Conservation (phyloP, 2,113 vertebrate species). For the Columba janthina region DNA sequence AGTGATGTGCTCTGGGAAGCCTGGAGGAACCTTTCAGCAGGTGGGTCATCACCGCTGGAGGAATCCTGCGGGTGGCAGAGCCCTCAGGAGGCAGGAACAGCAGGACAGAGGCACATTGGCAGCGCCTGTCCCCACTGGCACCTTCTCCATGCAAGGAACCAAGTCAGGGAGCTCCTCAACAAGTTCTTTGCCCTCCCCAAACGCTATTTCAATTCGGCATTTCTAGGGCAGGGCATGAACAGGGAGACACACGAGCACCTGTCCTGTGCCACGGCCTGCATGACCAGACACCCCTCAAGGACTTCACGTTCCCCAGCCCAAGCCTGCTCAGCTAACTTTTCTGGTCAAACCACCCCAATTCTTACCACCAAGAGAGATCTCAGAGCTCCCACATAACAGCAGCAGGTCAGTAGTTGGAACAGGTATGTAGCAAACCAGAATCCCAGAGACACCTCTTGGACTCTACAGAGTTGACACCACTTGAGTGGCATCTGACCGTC, state of each 20-base stretch:
- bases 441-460: background rate
- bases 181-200: background rate
- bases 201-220: background rate
- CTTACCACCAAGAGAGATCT: background rate
- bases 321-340: background rate
- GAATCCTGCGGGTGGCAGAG: background rate
- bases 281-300: background rate
- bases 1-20: background rate
- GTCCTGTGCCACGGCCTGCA: fast-evolving
- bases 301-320: background rate
- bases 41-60: background rate
- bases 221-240: background rate
- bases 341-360: background rate
- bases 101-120: fast-evolving
- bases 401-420: background rate
- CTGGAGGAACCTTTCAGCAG: background rate
- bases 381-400: background rate
- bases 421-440: background rate
- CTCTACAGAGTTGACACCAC: background rate
- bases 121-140: background rate
- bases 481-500: background rate
- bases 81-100: background rate
- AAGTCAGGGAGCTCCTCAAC: background rate
- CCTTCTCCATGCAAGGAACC: background rate
- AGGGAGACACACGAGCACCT: background rate